Evolutionary conservation across 2,797 vertebrate genomes (phyloP), one percentile per base, ranked within the genome.

Genomic region (Leptodactylus fallax): DNA sequence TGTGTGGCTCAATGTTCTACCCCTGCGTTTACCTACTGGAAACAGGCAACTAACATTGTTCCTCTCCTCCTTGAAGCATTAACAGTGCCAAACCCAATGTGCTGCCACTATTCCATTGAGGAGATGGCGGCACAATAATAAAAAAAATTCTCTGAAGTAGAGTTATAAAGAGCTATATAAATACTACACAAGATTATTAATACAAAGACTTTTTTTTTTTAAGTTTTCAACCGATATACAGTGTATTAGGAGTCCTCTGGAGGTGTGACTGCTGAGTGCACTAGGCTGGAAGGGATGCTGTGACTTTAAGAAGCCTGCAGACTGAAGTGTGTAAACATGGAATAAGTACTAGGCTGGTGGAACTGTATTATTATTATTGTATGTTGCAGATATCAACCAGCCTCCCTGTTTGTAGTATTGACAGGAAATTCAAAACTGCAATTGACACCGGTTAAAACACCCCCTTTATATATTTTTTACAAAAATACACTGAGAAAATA

Each of bases 401-500:
- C 96, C 96, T 95, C 95, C 96, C 94, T 96, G 95, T 95, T 96
- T 94, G 95, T 96, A 89, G 23, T 60, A 96, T 96, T 96, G 97
- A 96, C 95, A 97, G 96, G 97, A 98, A 98, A 98, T 96, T 95
- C 97, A 98, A 95, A 95, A 97, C 97, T 98, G 97, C 97, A 96
- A 97, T 97, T 96, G 96, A 98, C 96, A 98, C 96, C 95, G 96
- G 97, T 97, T 97, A 96, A 86, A 82, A 97, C 96, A 96, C 97
- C 96, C 97, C 97, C 96, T 95, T 97, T 97, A 98, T 99, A 99
- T 97, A 98, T 98, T 99, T 98, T 98, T 98, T 99, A 99, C 98
- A 99, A 99, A 99, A 99, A 99, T 99, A 99, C 98, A 99, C 98
- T 98, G 97, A 99, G 98, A 99, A 99, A 99, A 99, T 99, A 99